Percentiles rank a stretch among this genome's conserved stretches.
These are phyloP conservation scores for Nothocercus nigrocapillus DNA, from an alignment of 2,113 vertebrate species.

Conservation along the genomic window DNA sequence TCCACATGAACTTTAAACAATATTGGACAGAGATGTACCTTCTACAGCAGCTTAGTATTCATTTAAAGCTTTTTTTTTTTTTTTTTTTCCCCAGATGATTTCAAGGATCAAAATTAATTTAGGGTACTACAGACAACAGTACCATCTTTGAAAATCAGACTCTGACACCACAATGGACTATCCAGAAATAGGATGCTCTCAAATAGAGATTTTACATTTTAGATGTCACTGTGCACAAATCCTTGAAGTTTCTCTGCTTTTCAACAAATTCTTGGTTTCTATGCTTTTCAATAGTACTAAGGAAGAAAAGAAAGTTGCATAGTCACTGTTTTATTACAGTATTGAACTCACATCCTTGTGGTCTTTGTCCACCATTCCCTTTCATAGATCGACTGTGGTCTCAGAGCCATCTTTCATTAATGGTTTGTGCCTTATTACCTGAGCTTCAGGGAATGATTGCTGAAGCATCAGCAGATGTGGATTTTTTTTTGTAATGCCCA, in stretches of 20 bases:
- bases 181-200: rapidly evolving
- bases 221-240: background rate
- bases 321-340: background rate
- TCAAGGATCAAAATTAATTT: background rate
- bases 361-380: background rate
- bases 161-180: background rate
- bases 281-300: background rate
- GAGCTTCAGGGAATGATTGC: background rate
- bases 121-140: background rate
- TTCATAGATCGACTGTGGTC: background rate
- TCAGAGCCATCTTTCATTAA: background rate
- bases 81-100: background rate
- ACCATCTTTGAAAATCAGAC: background rate
- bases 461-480: background rate
- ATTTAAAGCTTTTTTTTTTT: background rate
- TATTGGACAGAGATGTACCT: background rate
- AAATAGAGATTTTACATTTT: background rate
- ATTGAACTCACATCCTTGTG: background rate
- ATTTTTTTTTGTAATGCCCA: background rate
- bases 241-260: background rate
- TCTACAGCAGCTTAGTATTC: background rate
- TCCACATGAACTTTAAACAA: background rate
- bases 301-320: background rate
- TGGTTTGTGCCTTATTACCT: background rate
- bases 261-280: background rate